A percentile compares a stretch with the other conserved stretches of the same genome.
These are phyloP conservation scores for Pterostichus madidus DNA, from an alignment of 2,888 invertebrate species.

Conservation along the genomic window DNA sequence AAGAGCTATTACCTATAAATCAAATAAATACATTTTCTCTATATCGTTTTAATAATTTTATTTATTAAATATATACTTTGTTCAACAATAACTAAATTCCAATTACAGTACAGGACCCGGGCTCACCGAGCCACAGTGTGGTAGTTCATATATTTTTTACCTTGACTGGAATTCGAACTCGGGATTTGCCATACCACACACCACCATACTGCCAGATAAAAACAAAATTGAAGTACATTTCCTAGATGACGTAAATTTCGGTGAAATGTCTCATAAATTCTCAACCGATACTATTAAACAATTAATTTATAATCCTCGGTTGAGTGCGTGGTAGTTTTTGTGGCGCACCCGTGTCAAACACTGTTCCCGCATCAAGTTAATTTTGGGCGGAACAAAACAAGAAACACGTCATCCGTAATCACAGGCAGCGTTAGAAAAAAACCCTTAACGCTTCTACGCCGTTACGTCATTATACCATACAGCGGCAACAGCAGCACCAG, in stretches of 20 bases:
- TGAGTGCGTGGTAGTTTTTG: constrained; percentile 35
- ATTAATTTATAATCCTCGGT: constrained; percentile 43
- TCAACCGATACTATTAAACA: constrained; percentile 30
- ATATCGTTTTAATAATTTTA: too few species aligned
- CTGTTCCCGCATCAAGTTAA: constrained; percentile 33
- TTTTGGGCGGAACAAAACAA: constrained; percentile 38
- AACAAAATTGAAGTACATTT: too few species aligned
- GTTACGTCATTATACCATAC: not conserved
- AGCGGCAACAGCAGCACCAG: not conserved
- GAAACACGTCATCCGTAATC: constrained; percentile 49
- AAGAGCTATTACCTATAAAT: too few species aligned
- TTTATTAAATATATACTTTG: too few species aligned
- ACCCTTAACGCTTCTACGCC: constrained; percentile 8
- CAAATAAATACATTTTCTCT: too few species aligned
- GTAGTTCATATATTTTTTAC: too few species aligned
- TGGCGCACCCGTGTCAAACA: constrained; percentile 29
- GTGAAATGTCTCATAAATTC: not conserved
- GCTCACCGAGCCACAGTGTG: too few species aligned
- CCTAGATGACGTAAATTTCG: not conserved
- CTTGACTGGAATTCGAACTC: too few species aligned
- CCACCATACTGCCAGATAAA: too few species aligned
- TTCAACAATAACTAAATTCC: too few species aligned
- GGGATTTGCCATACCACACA: too few species aligned
- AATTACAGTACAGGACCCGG: too few species aligned
- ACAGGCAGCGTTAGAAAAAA: constrained; percentile 20